Evolutionary conservation across 2,113 vertebrate genomes (phyloP).

Genomic region (Callaeas wilsoni): DNA sequence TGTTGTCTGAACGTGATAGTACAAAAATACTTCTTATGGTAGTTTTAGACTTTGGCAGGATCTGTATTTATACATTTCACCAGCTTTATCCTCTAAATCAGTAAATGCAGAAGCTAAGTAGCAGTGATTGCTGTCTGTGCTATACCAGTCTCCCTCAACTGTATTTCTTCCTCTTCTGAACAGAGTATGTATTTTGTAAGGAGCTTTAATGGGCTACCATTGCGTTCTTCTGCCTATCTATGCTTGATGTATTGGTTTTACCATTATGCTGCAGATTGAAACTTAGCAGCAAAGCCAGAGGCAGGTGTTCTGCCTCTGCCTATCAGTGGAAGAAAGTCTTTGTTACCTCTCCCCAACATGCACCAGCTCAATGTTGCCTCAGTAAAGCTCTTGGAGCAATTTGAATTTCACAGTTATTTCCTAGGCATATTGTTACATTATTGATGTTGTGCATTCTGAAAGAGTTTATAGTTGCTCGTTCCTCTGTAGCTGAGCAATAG

Average conservation of each 20-base stretch:
- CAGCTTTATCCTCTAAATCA: neutral
- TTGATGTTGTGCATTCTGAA: neutral
- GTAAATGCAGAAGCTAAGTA: neutral
- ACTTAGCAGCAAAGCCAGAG: neutral
- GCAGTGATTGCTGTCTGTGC: neutral
- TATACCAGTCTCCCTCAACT: neutral
- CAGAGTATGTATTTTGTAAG: neutral
- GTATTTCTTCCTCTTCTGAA: neutral
- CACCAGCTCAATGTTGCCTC: neutral
- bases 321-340: neutral
- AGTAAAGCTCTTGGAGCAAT: neutral
- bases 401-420: neutral
- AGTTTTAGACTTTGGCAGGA: neutral
- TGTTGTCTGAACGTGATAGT: neutral
- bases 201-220: neutral
- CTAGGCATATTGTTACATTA: neutral
- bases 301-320: neutral
- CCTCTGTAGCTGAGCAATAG: neutral
- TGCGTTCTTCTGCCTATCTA: neutral
- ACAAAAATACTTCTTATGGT: neutral
- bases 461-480: neutral
- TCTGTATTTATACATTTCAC: neutral
- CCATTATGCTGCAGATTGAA: neutral
- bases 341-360: neutral
- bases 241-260: neutral